Conservation (phyloP, 1,140 invertebrate genomes). For the Drosophila sechellia region DNA sequence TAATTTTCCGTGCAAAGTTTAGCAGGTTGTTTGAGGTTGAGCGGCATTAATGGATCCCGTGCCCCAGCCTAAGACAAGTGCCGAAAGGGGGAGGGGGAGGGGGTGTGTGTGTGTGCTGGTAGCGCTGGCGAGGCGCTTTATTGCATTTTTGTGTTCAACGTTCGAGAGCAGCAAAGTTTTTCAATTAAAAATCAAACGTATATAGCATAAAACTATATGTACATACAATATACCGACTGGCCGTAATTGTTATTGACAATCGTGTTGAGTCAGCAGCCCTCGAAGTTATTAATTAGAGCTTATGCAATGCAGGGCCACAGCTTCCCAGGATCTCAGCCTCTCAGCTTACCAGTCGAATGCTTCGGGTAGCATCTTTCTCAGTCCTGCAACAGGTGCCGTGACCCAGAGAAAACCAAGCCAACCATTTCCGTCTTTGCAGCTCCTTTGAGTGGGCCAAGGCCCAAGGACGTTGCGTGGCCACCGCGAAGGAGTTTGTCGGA, state of each 20-base stretch:
- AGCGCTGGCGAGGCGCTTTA: constrained; percentile 13
- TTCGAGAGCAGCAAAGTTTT: constrained; percentile 56
- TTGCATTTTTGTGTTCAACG: constrained; percentile 56
- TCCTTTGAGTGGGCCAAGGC: neutral
- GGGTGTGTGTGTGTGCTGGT: too few relatives aligned
- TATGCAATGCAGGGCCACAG: neutral
- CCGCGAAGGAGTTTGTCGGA: constrained; percentile 53
- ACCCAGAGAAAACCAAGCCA: constrained; percentile 16
- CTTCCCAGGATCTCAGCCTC: too few relatives aligned
- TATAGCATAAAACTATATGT: constrained; percentile 13
- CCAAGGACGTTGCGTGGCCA: constrained; percentile 59
- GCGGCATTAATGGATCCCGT: constrained; percentile 6
- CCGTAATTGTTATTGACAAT: constrained; percentile 52
- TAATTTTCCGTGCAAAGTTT: constrained; percentile 64
- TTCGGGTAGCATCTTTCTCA: neutral
- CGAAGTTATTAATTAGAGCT: constrained; percentile 2
- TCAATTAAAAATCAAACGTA: constrained; percentile 58
- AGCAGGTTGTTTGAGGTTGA: constrained; percentile 25
- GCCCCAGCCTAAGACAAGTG: neutral
- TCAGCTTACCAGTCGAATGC: too few relatives aligned
- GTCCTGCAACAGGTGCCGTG: constrained; percentile 40
- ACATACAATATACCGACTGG: neutral
- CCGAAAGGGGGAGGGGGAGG: neutral
- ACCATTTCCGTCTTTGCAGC: neutral
- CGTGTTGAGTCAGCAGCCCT: constrained; percentile 17